Evolutionary conservation across 2,888 invertebrate species (phyloP).

Genomic region (Nephrotoma flavescens): DNA sequence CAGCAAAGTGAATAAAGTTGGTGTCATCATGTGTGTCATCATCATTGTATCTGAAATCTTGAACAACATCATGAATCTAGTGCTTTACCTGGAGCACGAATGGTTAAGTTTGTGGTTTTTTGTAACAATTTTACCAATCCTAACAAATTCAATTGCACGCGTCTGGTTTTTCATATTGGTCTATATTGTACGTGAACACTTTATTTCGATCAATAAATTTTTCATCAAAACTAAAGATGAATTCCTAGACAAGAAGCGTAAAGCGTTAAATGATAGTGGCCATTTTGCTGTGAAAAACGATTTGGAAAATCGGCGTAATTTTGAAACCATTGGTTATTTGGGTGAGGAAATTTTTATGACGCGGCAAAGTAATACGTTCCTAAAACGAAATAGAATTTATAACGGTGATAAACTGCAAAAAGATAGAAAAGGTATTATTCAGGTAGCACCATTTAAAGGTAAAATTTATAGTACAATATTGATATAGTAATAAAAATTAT

Average conservation of each 20-base stretch:
- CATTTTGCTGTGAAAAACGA: neutral
- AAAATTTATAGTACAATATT: neutral
- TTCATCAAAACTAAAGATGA: slow-evolving; percentile 2
- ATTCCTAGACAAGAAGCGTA: slow-evolving; percentile 1
- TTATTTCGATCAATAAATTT: slow-evolving; percentile 21
- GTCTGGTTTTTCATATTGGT: slow-evolving; percentile 29
- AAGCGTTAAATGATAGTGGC: neutral
- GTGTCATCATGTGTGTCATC: slow-evolving; percentile 19
- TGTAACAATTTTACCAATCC: slow-evolving; percentile 24
- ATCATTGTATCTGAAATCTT: slow-evolving; percentile 21
- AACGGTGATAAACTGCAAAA: neutral
- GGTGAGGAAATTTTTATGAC: slow-evolving; percentile 12
- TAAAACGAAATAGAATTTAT: neutral
- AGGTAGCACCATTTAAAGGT: slow-evolving; percentile 10
- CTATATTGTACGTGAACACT: slow-evolving; percentile 25
- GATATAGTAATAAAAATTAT: neutral
- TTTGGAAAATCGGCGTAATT: neutral
- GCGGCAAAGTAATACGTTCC: neutral
- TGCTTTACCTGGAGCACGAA: slow-evolving; percentile 20
- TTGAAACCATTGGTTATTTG: slow-evolving; percentile 11
- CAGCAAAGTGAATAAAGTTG: neutral
- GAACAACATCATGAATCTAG: slow-evolving; percentile 20
- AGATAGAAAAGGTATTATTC: slow-evolving; percentile 9
- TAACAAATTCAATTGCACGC: slow-evolving; percentile 27
- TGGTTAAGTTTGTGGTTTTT: slow-evolving; percentile 23